A percentile compares a stretch with the other conserved stretches of the same genome.
These are phyloP conservation scores for Cerceris rybyensis DNA, from an alignment of 2,888 invertebrate genomes.

Conservation along the genomic window DNA sequence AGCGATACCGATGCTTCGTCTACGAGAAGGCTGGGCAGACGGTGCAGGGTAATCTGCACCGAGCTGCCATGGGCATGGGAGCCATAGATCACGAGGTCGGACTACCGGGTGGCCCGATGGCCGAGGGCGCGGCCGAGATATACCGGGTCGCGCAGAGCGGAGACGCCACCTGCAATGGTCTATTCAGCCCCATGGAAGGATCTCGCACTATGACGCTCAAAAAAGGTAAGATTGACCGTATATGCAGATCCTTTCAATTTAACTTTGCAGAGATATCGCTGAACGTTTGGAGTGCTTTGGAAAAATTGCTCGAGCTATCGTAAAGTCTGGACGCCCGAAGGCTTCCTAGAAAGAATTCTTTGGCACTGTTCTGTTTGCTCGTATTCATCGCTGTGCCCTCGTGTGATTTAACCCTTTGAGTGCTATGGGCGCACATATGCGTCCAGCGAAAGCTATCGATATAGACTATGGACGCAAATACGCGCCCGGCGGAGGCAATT, in stretches of 20 bases:
- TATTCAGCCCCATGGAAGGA: constrained; percentile 94
- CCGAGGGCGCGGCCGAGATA: constrained; percentile 78
- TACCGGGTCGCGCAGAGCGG: constrained; percentile 95
- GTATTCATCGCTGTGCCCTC: too few relatives aligned
- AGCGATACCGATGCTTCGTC: constrained; percentile 97
- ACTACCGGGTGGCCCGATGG: constrained; percentile 72
- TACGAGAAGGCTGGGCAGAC: constrained; percentile 89
- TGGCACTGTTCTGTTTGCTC: too few relatives aligned
- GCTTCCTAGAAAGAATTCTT: too few relatives aligned
- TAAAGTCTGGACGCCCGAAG: too few relatives aligned
- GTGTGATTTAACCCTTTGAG: too few relatives aligned
- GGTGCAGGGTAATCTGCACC: constrained; percentile 72
- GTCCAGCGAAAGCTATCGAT: too few relatives aligned
- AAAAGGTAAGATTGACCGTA: constrained; percentile 84
- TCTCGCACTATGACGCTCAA: constrained; percentile 92
- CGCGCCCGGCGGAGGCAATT: too few relatives aligned
- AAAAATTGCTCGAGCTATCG: too few relatives aligned
- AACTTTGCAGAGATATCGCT: too few relatives aligned
- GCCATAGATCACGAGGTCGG: constrained; percentile 77
- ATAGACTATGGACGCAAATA: too few relatives aligned
- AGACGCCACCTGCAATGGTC: constrained; percentile 96
- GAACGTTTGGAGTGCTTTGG: too few relatives aligned
- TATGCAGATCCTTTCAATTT: background rate
- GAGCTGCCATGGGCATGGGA: constrained; percentile 73
- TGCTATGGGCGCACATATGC: too few relatives aligned